Percentiles rank a stretch among this genome's conserved stretches.
Conservation (phyloP, 2,888 invertebrate species). For the Liopterus haemorrhoidalis region DNA sequence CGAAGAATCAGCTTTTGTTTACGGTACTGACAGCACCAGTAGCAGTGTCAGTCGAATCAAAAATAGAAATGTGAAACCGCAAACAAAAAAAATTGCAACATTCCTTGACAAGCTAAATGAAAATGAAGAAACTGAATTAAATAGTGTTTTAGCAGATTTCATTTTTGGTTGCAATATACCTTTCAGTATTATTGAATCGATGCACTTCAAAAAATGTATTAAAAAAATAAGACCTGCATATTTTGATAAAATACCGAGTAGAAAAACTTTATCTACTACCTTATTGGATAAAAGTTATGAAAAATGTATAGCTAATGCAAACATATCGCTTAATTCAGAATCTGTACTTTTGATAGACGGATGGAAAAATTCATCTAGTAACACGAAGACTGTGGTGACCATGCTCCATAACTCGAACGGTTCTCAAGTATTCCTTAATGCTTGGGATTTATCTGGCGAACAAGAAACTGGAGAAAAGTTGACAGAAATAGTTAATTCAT, state of each 20-base stretch:
- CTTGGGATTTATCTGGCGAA: conserved; percentile 25
- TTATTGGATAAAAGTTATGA: conserved; percentile 10
- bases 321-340: background rate
- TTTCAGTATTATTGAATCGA: no score
- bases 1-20: no score
- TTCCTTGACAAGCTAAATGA: no score
- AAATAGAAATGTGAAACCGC: no score
- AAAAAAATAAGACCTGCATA: background rate
- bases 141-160: no score
- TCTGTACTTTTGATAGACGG: conserved; percentile 17
- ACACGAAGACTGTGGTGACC: conserved; percentile 19
- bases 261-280: background rate
- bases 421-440: conserved; percentile 24
- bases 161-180: no score
- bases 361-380: conserved; percentile 23
- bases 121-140: no score
- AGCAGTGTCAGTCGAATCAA: no score
- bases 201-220: conserved; percentile 2
- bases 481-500: conserved; percentile 23
- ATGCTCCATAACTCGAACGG: conserved; percentile 18
- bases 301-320: conserved; percentile 2
- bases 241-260: background rate
- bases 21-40: no score
- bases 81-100: no score
- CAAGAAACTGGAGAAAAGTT: conserved; percentile 23